These are phyloP conservation scores for Pogonocichla stellata DNA, from an alignment of 2,113 vertebrate genomes.

Conservation along the genomic window DNA sequence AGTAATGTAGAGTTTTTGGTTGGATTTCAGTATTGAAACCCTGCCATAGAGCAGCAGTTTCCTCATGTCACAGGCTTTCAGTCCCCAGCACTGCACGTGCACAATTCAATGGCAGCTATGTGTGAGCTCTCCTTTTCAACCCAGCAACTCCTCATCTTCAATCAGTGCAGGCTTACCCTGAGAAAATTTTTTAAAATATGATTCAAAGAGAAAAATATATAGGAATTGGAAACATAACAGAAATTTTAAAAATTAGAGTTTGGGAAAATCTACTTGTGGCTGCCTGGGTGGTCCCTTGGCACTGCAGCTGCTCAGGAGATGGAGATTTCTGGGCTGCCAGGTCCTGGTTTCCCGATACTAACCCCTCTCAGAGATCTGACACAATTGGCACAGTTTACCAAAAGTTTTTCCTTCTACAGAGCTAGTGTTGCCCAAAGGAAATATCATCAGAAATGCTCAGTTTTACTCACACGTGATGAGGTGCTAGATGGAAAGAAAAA, in stretches of 20 bases:
- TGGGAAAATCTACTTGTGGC: not conserved
- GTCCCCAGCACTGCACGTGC: not conserved
- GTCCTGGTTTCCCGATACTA: not conserved
- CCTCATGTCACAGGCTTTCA: not conserved
- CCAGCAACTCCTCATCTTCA: not conserved
- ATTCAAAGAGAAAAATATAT: not conserved
- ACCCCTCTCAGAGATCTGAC: not conserved
- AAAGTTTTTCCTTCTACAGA: not conserved
- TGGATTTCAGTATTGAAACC: not conserved
- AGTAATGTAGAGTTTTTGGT: not conserved
- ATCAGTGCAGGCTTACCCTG: not conserved
- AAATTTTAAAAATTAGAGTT: not conserved
- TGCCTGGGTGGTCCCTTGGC: not conserved
- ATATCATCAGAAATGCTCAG: not conserved
- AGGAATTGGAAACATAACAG: not conserved
- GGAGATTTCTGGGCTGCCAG: rapidly evolving
- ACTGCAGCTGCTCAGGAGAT: not conserved
- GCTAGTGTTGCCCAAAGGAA: not conserved
- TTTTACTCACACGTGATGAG: not conserved
- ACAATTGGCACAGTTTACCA: not conserved
- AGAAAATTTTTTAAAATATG: not conserved
- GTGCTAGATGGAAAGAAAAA: not conserved
- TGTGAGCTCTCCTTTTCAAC: not conserved
- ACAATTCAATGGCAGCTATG: not conserved
- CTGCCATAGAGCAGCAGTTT: not conserved